These are phyloP conservation scores for Liasis olivaceus DNA, from an alignment of 2,797 vertebrate species.

Conservation along the genomic window DNA sequence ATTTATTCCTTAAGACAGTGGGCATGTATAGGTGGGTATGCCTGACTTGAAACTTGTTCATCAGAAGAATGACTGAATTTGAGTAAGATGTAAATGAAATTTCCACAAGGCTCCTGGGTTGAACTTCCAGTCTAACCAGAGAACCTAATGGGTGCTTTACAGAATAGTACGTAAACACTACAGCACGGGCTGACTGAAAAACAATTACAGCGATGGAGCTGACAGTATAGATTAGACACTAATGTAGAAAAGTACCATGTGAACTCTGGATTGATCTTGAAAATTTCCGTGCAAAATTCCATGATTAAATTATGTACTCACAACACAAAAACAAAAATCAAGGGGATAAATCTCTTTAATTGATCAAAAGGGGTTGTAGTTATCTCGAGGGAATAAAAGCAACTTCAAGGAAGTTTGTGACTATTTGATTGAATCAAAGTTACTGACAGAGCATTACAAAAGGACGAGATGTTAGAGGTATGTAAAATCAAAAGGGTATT, in stretches of 20 bases:
- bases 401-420: background rate
- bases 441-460: background rate
- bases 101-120: background rate
- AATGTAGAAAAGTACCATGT: background rate
- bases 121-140: background rate
- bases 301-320: background rate
- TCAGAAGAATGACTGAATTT: background rate
- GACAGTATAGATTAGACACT: background rate
- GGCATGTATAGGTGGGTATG: background rate
- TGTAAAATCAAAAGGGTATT: background rate
- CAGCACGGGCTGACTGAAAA: background rate
- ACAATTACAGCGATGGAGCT: background rate
- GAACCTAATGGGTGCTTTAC: background rate
- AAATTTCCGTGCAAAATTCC: background rate
- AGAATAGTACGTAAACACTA: background rate
- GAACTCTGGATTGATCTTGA: background rate
- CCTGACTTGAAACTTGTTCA: background rate
- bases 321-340: background rate
- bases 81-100: background rate
- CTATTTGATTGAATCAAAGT: background rate
- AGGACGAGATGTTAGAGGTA: background rate
- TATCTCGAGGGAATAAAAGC: background rate
- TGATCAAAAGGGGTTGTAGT: background rate
- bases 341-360: background rate
- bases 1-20: background rate